Evolutionary conservation across 2,797 vertebrate genomes (phyloP), one percentile per base, ranked within the genome.

Genomic region (Ficedula albicollis): DNA sequence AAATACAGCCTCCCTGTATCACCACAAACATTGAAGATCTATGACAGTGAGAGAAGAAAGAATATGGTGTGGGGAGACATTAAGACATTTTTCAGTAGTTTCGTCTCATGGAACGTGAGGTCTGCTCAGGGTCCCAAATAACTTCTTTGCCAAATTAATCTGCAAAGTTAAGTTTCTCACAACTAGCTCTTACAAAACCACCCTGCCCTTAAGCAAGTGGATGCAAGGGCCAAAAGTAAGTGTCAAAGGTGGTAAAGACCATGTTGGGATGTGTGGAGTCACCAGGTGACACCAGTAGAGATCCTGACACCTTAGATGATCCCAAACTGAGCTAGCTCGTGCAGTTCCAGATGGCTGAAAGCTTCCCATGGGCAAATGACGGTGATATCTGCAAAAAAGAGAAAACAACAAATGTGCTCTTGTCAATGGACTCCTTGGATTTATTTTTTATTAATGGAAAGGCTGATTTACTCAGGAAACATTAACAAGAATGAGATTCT

Each of bases 321-420:
- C 68, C 98, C 98, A 72, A 98, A 98, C 93, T 98, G 98, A 60
- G 98, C 98, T 13, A 98, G 96, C 76, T 98, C 98, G 0, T 98
- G 98, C 55, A 98, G 91, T 91, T 98, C 98, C 96, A 98, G 95
- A 87, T 98, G 98, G 80, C 97, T 98, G 96, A 98, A 98, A 8
- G 98, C 98, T 95, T 98, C 98, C 98, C 98, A 98, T 36, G 98
- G 98, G 86, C 98, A 99, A 94, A 98, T 98, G 92, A 98, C 98
- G 0, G 98, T 98, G 94, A 98, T 98, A 90, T 98, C 98, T 98
- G 94, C 44, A 95, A 96, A 90, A 97, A 48, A 97, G 49, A 92
- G 49, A 91, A 77, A 95, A 89, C 32, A 13, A 52, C 26, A 88
- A 89, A 90, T 43, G 21, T 12, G 13, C 64, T 66, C 68, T 52